Evolutionary conservation across 2,888 invertebrate genomes (phyloP).

Genomic region (Tortrix viridana): DNA sequence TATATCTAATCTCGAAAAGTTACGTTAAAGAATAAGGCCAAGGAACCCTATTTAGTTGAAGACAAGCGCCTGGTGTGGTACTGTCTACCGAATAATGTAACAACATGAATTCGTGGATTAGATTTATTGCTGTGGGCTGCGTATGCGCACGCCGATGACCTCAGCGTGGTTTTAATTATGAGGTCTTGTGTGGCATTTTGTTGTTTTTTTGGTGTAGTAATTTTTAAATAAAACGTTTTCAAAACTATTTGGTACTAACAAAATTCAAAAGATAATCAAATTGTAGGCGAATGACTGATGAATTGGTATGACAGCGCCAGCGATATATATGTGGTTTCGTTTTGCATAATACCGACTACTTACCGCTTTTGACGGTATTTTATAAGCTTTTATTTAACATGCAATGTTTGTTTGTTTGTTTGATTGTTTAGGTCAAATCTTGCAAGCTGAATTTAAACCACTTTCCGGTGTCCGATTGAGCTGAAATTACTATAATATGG

Average conservation of each 20-base stretch:
- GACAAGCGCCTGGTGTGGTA: constrained; percentile 73
- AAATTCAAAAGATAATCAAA: too few relatives aligned
- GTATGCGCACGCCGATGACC: constrained; percentile 23
- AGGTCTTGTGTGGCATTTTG: constrained; percentile 1
- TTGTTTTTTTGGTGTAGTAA: not conserved
- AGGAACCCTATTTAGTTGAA: constrained; percentile 50
- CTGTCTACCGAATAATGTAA: constrained; percentile 45
- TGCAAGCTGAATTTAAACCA: too few relatives aligned
- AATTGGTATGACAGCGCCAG: too few relatives aligned
- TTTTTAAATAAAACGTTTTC: not conserved
- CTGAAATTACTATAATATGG: too few relatives aligned
- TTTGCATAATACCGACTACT: too few relatives aligned
- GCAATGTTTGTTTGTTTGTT: too few relatives aligned
- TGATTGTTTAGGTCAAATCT: too few relatives aligned
- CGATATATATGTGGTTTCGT: too few relatives aligned
- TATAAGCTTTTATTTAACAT: too few relatives aligned
- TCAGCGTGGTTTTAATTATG: constrained; percentile 30
- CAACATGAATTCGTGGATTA: constrained; percentile 28
- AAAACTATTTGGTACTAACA: not conserved
- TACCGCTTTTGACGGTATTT: too few relatives aligned
- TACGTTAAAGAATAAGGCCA: not conserved
- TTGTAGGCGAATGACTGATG: too few relatives aligned
- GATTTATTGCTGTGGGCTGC: constrained; percentile 31
- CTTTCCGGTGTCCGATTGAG: too few relatives aligned
- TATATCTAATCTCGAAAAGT: not conserved